Percentiles rank a stretch among this genome's conserved stretches.
phyloP scores from a whole-genome alignment of 1,140 invertebrate genomes.

The Drosophila funebris region DNA sequence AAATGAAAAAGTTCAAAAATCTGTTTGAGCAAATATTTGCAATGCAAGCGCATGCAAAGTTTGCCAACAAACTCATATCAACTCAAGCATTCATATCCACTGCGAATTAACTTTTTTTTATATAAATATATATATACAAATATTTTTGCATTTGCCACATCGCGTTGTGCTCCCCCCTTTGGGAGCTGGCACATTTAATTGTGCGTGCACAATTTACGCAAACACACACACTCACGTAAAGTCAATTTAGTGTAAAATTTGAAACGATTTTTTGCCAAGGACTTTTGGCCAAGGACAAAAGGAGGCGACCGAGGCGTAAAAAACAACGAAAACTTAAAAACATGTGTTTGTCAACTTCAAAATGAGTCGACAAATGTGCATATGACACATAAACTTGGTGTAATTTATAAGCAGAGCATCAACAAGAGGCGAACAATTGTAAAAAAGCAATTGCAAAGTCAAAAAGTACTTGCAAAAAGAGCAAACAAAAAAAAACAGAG shows the following conservation, averaged over 20 bases:
- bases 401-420: conserved; percentile 36
- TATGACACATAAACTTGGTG: conserved; percentile 52
- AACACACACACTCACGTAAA: conserved; percentile 40
- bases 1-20: conserved; percentile 24
- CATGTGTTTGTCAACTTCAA: conserved; percentile 50
- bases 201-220: conserved; percentile 66
- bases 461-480: conserved; percentile 36
- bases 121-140: conserved; percentile 1
- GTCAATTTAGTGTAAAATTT: conserved; percentile 81
- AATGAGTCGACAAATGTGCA: conserved; percentile 53
- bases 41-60: conserved; percentile 8
- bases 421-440: background rate
- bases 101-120: conserved; percentile 33
- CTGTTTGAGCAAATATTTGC: conserved; percentile 54
- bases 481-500: conserved; percentile 20
- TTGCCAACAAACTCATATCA: conserved; percentile 1
- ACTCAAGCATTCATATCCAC: conserved; percentile 31
- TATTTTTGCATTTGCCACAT: conserved; percentile 20
- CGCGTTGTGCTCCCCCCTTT: conserved; percentile 18
- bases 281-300: conserved; percentile 36
- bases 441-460: conserved; percentile 14
- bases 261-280: conserved; percentile 33
- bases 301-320: background rate
- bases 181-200: conserved; percentile 59
- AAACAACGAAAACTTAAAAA: conserved; percentile 25